These are phyloP conservation scores for Dolichopus griseipennis DNA, from an alignment of 2,888 invertebrate genomes.

Conservation along the genomic window DNA sequence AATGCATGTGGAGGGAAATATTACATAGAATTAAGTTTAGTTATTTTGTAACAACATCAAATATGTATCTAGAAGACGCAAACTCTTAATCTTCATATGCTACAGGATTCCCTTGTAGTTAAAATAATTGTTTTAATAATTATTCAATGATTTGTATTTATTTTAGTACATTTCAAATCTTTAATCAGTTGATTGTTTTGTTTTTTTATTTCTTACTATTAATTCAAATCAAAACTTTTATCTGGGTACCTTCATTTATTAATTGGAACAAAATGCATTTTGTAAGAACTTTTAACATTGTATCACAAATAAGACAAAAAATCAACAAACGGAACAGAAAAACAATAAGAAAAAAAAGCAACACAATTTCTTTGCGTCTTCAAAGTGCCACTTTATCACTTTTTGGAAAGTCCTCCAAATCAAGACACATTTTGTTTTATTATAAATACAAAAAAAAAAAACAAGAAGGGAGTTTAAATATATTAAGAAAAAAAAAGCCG, in stretches of 20 bases:
- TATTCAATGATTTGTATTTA: too few species aligned
- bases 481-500: neutral
- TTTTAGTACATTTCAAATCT: too few species aligned
- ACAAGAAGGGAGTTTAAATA: too few species aligned
- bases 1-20: too few species aligned
- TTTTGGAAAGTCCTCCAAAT: neutral
- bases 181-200: too few species aligned
- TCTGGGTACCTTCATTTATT: neutral
- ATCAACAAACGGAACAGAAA: neutral
- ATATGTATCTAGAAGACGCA: too few species aligned
- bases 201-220: too few species aligned
- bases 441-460: neutral
- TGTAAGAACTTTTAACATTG: neutral
- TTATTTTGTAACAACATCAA: too few species aligned
- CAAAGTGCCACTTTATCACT: slow-evolving; percentile 4
- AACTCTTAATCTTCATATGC: too few species aligned
- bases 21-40: too few species aligned
- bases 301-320: neutral
- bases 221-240: neutral
- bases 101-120: too few species aligned
- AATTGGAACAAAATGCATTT: neutral
- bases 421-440: neutral
- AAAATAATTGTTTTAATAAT: too few species aligned
- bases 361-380: neutral
- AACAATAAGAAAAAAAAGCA: neutral